A percentile compares a stretch with the other conserved stretches of the same genome.
These are phyloP conservation scores for Nemoura dubitans DNA, from an alignment of 2,888 invertebrate species.

Conservation along the genomic window DNA sequence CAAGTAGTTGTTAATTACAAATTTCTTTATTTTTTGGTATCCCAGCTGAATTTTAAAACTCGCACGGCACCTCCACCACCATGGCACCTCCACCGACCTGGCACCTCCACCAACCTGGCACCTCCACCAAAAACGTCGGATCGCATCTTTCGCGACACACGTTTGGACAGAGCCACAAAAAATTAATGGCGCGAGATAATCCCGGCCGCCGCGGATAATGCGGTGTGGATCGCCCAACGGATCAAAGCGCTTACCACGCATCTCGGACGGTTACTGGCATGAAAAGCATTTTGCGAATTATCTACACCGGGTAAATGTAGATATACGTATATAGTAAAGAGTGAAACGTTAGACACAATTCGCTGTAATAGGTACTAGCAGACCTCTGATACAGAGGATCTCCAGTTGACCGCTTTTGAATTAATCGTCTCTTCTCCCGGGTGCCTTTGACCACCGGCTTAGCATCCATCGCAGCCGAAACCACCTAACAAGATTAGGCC, in stretches of 20 bases:
- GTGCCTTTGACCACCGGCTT: constrained; percentile 1
- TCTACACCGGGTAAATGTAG: background rate
- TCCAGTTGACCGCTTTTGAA: background rate
- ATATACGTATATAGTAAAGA: background rate
- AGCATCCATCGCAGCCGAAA: background rate
- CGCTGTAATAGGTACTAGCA: background rate
- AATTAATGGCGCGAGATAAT: background rate
- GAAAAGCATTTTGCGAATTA: background rate
- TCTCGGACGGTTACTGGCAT: background rate
- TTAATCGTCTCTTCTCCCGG: constrained; percentile 1
- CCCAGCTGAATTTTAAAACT: background rate
- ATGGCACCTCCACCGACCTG: background rate
- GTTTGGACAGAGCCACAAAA: background rate
- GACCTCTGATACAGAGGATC: constrained; percentile 12
- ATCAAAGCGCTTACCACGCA: background rate
- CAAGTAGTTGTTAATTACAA: background rate
- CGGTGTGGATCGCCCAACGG: background rate
- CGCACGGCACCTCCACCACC: background rate
- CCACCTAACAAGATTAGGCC: background rate
- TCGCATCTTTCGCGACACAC: no score
- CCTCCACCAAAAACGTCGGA: background rate
- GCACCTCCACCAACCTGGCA: background rate
- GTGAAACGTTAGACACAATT: background rate
- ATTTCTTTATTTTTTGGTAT: background rate
- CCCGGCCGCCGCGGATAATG: background rate